Evolutionary conservation across 1,140 invertebrate genomes (phyloP).

Genomic region (Prorops nasuta): DNA sequence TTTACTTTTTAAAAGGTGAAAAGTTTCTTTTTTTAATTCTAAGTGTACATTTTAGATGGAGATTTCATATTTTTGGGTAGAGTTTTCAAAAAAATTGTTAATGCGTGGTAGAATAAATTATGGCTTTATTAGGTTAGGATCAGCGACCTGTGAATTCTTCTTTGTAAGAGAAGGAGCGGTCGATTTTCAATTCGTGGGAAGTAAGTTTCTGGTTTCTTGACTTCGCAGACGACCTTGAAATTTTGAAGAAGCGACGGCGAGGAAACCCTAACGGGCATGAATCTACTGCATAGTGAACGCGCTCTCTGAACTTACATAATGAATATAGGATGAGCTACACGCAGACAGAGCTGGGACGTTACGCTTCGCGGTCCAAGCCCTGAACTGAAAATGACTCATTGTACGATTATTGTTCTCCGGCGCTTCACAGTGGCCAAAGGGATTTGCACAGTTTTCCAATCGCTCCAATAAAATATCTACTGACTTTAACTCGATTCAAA

Average conservation of each 20-base stretch:
- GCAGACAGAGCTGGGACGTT: slow-evolving; percentile 37
- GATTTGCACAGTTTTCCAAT: slow-evolving; percentile 1
- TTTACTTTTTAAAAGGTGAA: too few relatives aligned
- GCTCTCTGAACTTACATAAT: slow-evolving; percentile 33
- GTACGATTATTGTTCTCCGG: slow-evolving; percentile 23
- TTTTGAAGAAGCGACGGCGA: slow-evolving; percentile 11
- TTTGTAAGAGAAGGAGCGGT: too few relatives aligned
- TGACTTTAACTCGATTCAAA: too few relatives aligned
- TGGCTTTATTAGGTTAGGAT: too few relatives aligned
- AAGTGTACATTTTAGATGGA: too few relatives aligned
- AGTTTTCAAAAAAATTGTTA: too few relatives aligned
- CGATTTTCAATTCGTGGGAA: too few relatives aligned
- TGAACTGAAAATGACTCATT: slow-evolving; percentile 31
- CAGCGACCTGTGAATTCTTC: too few relatives aligned
- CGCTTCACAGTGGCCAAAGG: not conserved
- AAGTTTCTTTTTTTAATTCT: too few relatives aligned
- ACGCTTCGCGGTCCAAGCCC: slow-evolving; percentile 25
- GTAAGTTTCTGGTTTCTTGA: slow-evolving; percentile 17
- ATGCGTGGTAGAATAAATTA: too few relatives aligned
- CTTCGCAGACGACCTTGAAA: slow-evolving; percentile 18
- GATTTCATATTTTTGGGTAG: too few relatives aligned
- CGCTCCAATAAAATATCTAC: not conserved
- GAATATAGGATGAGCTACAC: slow-evolving; percentile 31
- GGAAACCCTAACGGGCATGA: slow-evolving; percentile 19
- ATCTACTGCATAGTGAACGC: slow-evolving; percentile 23